Conservation (phyloP, 2,888 invertebrate species). For the Dasysyrphus albostriatus region DNA sequence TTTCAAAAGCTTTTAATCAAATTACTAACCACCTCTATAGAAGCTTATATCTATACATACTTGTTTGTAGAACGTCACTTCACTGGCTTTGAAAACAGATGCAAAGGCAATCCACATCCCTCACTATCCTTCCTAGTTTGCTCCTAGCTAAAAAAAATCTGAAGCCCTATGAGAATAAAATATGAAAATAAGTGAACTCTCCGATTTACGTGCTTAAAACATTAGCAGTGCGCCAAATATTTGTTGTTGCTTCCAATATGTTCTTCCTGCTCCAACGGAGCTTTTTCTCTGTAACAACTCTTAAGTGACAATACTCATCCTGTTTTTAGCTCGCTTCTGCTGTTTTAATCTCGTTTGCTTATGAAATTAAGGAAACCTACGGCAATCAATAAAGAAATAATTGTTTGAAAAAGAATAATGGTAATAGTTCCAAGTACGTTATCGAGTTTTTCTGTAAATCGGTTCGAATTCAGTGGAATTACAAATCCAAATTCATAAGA, state of each 20-base stretch:
- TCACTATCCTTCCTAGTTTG: conserved; percentile 15
- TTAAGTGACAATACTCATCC: conserved; percentile 68
- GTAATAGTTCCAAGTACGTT: background rate
- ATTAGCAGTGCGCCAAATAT: conserved; percentile 42
- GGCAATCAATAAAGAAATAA: conserved; percentile 25
- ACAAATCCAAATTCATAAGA: background rate
- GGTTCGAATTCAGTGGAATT: conserved; percentile 7
- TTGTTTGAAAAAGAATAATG: conserved; percentile 30
- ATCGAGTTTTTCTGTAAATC: conserved; percentile 13
- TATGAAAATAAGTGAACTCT: conserved; percentile 34
- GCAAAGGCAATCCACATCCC: conserved; percentile 41
- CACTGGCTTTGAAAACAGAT: conserved; percentile 33
- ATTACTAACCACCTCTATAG: conserved; percentile 52
- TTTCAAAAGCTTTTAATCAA: conserved; percentile 67
- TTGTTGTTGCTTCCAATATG: conserved; percentile 59
- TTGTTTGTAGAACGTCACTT: conserved; percentile 12
- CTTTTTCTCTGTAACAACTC: conserved; percentile 70
- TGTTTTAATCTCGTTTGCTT: conserved; percentile 68
- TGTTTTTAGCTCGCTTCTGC: conserved; percentile 69
- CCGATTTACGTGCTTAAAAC: conserved; percentile 49
- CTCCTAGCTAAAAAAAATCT: background rate
- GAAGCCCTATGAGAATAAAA: conserved; percentile 16
- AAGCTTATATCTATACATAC: background rate
- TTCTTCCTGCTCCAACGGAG: conserved; percentile 35
- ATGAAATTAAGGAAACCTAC: conserved; percentile 47